These are phyloP conservation scores for Dryobates pubescens DNA, from an alignment of 2,797 vertebrate genomes.

Conservation along the genomic window DNA sequence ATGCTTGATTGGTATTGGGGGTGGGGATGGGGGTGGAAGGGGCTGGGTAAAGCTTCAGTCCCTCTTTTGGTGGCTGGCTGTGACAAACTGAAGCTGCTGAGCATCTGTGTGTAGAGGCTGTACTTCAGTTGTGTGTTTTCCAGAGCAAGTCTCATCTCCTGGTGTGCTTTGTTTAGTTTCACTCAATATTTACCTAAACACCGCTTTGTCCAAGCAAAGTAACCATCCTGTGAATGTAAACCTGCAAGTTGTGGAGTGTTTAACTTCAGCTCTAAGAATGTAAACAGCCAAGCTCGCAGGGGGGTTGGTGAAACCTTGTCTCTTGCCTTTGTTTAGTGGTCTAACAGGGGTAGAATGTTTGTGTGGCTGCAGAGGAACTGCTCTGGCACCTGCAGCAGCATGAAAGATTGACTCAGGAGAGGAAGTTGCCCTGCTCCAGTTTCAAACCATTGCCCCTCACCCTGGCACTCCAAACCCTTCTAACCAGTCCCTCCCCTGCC, in stretches of 20 bases:
- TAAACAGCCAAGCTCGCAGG: background rate
- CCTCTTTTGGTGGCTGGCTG: rapidly evolving
- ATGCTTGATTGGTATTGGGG: background rate
- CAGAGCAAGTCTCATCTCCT: background rate
- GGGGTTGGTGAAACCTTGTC: background rate
- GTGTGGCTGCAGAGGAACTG: background rate
- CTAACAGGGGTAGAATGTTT: background rate
- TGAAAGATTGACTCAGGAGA: background rate
- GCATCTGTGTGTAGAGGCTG: background rate
- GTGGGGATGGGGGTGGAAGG: background rate
- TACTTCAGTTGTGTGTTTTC: background rate
- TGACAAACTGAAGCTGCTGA: background rate
- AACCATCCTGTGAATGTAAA: background rate
- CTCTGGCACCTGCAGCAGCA: background rate
- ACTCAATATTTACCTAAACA: background rate
- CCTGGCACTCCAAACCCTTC: too few species aligned
- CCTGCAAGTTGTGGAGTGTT: background rate
- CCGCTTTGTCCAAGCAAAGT: background rate
- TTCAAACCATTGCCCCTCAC: too few species aligned
- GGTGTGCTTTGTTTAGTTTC: background rate
- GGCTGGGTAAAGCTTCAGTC: background rate
- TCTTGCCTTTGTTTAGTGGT: background rate
- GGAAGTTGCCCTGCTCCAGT: background rate
- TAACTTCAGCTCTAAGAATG: background rate
- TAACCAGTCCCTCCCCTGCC: too few species aligned